These are phyloP conservation scores for Stratiolaelaps scimitus DNA, from an alignment of 1,140 invertebrate genomes.

Conservation along the genomic window DNA sequence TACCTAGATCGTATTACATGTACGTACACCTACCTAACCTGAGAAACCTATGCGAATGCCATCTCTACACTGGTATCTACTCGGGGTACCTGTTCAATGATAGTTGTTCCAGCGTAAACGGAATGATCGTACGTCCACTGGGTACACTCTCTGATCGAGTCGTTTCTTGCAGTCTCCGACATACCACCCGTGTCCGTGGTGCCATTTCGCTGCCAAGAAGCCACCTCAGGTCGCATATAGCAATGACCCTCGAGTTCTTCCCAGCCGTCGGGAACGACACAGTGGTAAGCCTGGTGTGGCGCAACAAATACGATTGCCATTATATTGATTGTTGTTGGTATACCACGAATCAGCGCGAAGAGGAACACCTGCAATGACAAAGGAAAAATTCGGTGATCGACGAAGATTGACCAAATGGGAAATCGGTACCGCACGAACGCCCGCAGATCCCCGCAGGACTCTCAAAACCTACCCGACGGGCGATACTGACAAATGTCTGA, in stretches of 20 bases:
- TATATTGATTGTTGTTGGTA: slow-evolving; percentile 1
- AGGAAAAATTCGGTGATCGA: background rate
- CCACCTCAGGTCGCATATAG: background rate
- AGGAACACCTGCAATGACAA: background rate
- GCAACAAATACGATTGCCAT: slow-evolving; percentile 18
- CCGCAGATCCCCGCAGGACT: background rate
- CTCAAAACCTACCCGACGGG: background rate
- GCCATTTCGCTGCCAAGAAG: background rate
- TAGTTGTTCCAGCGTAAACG: slow-evolving; percentile 8
- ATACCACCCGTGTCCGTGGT: background rate
- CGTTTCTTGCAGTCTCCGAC: too few species aligned
- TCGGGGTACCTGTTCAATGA: background rate
- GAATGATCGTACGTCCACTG: slow-evolving; percentile 9
- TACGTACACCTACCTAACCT: background rate
- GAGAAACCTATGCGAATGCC: background rate
- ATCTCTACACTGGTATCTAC: background rate
- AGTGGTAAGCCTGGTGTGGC: background rate
- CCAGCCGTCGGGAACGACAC: background rate
- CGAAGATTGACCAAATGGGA: background rate
- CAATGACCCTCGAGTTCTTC: background rate
- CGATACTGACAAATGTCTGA: background rate
- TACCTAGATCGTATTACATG: background rate
- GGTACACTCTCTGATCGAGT: too few species aligned
- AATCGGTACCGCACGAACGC: background rate
- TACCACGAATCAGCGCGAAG: background rate